Base-by-base conservation (phyloP, 2,113 vertebrate genomes). In the Callithrix jacchus region DNA sequence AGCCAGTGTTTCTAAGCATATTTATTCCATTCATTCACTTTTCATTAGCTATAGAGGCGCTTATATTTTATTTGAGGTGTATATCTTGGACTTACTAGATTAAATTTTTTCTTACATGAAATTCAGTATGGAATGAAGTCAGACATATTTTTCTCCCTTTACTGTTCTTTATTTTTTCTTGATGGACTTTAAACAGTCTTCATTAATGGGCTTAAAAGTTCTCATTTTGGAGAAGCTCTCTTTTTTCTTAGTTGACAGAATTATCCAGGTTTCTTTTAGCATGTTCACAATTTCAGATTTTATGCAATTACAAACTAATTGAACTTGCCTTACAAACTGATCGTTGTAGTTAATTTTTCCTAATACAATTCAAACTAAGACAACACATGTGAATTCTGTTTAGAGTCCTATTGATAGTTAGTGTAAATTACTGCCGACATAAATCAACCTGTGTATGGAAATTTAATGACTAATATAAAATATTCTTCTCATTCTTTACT, bases 31-130 rank as follows among this genome's bases (percentile, higher is more conserved):
- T 98, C 85, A 86, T 93, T 94, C 47, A 54, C 47, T 76, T 89
- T 97, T 92, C 76, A 61, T 66, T 83, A 87, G 79, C 56, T 81
- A 4, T 85, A 90, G 73, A 96, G 61, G 85, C 89, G 84, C 0
- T 2, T 66, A 77, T 49, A 93, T 97, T 97, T 94, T 61, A 61
- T 97, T 95, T 92, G 94, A 97, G 91, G 45, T 83, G 18, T 79
- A 89, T 37, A 14, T 76, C 0, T 2, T 18, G 85, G 64, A 23
- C 17, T 97, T 5, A 79, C 94, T 42, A 91, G 76, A 95, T 86
- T 94, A 77, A 76, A 81, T 87, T 71, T 95, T 87, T 49, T 27
- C 40, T 73, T 93, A 95, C 52, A 42, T 0, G 10, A 94, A 82
- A 13, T 61, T 77, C 35, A 89, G 3, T 80, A 54, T 45, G 7